A percentile compares a stretch with the other conserved stretches of the same genome.
Evolutionary conservation across 2,888 invertebrate genomes (phyloP).

Genomic region (Molanna angustata): DNA sequence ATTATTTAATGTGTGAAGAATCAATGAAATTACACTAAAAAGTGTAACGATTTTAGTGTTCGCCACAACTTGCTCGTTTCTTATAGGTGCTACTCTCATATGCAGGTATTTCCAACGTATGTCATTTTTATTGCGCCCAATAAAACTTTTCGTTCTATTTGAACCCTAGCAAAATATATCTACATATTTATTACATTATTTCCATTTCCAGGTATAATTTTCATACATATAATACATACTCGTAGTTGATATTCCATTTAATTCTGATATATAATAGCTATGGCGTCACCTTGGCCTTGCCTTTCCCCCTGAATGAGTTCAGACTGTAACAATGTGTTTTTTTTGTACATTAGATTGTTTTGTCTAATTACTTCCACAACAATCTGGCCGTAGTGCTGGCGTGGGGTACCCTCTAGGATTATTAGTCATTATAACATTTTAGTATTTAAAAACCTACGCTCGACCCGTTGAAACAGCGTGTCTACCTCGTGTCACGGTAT

Average conservation of each 20-base stretch:
- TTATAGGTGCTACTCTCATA: too few species aligned
- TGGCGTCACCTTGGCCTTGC: constrained; percentile 33
- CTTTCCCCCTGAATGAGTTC: constrained; percentile 31
- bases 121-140: too few species aligned
- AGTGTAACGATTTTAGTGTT: too few species aligned
- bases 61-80: too few species aligned
- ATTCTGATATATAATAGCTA: constrained; percentile 5
- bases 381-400: neutral
- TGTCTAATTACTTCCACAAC: constrained; percentile 24
- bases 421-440: constrained; percentile 11
- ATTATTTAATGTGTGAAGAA: too few species aligned
- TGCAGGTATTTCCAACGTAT: too few species aligned
- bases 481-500: constrained; percentile 6
- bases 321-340: constrained; percentile 20
- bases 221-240: too few species aligned
- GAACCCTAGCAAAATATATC: neutral
- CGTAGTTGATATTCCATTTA: neutral
- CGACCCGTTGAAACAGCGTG: neutral
- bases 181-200: neutral
- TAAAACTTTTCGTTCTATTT: too few species aligned
- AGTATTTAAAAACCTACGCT: constrained; percentile 15
- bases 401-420: constrained; percentile 8
- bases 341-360: constrained; percentile 14
- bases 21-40: too few species aligned
- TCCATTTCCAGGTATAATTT: too few species aligned